Evolutionary conservation across 2,888 invertebrate species (phyloP), one percentile per base, ranked within the genome.

Genomic region (Acanthoscelides obtectus): DNA sequence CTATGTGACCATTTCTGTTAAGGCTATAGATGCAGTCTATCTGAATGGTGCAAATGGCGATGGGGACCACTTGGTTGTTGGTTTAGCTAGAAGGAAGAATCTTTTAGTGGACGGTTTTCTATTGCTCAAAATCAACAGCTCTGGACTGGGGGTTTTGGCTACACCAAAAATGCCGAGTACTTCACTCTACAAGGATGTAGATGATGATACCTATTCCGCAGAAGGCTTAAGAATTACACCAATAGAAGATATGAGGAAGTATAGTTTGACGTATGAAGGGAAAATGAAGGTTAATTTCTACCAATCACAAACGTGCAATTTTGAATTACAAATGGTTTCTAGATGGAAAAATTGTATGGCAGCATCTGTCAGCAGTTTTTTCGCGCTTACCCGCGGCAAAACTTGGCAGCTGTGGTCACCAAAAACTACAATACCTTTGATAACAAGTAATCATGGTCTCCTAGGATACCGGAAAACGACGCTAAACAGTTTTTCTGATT

Each of bases 21-120:
- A 92, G 90, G 90, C 92, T 2, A 89, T 92, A 25, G 93, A 94
- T 84, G 89, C 88, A 0, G 88, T 90, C 5, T 90, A 89, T 77
- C 90, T 90, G 79, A 90, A 90, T 79, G 89, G 89, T 0, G 88
- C 90, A 25, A 90, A 89, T 72, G 83, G 85, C 69, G 86, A 89
- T 68, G 92, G 91, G 0, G 86, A 87, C 72, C 89, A 88, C 66
- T 78, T 93, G 17, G 86, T 91, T 22, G 88, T 89, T 68, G 91
- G 90, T 0, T 84, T 89, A 17, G 90, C 91, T 0, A 84, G 90
- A 73, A 84, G 90, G 75, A 88, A 88, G 0, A 84, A 89, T 66
- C 86, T 87, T 66, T 82, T 88, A 20, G 87, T 90, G 19, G 91
- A 92, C 81, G 88, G 90, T 0, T 89, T 92, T 76, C 79, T 92